Conservation (phyloP, 2,888 invertebrate species). For the Sepioteuthis lessoniana region DNA sequence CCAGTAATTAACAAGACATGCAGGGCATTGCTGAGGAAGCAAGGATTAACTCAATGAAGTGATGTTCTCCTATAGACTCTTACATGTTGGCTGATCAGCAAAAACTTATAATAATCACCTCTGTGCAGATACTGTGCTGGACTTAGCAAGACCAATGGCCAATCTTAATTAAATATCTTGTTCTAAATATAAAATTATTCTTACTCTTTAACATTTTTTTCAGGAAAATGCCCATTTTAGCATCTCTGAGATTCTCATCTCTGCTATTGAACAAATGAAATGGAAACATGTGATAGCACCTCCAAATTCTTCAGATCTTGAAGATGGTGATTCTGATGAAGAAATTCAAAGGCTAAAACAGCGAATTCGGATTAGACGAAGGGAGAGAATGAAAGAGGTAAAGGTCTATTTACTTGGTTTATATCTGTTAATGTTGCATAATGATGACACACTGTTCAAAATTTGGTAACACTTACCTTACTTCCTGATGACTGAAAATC, state of each 20-base stretch:
- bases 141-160: no score
- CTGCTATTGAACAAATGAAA: conserved; percentile 82
- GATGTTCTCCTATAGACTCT: no score
- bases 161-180: not conserved
- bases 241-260: conserved; percentile 87
- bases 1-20: no score
- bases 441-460: no score
- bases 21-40: no score
- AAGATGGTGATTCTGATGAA: conserved; percentile 80
- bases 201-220: not conserved
- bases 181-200: not conserved
- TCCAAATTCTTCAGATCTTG: conserved; percentile 55
- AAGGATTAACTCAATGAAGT: no score
- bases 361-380: conserved; percentile 79
- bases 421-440: no score
- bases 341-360: conserved; percentile 82
- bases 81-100: no score
- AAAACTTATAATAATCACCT: no score
- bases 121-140: no score
- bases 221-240: conserved; percentile 90
- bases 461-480: no score
- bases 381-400: conserved; percentile 74
- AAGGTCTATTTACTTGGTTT: not conserved
- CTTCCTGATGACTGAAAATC: no score
- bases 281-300: conserved; percentile 72